phyloP scores from a whole-genome alignment of 2,888 invertebrate genomes.

The Cartodere bifasciata region DNA sequence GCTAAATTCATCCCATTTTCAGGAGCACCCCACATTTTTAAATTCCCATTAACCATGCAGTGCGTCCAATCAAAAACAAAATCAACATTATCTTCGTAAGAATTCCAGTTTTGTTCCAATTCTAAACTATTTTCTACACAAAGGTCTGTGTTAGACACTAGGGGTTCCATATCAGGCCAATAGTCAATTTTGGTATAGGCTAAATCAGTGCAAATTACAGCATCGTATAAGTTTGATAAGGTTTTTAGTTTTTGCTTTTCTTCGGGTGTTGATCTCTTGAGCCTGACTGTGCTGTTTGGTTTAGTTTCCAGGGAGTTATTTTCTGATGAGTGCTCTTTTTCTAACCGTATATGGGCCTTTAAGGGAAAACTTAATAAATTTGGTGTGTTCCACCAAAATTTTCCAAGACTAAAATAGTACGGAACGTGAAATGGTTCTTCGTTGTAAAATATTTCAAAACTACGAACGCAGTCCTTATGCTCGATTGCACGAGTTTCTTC shows the following conservation, averaged over 20 bases:
- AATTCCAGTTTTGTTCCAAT: conserved; percentile 25
- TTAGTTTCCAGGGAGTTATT: neutral
- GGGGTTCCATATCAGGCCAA: conserved; percentile 23
- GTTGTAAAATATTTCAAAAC: conserved; percentile 19
- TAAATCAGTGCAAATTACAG: conserved; percentile 22
- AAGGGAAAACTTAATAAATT: conserved; percentile 12
- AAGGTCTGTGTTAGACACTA: conserved; percentile 20
- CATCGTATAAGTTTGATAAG: conserved; percentile 18
- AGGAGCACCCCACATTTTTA: conserved; percentile 9
- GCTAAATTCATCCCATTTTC: conserved; percentile 18
- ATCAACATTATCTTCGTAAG: conserved; percentile 21
- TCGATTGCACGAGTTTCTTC: conserved; percentile 10
- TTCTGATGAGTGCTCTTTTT: neutral
- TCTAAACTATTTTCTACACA: conserved; percentile 35
- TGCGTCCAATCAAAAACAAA: conserved; percentile 29
- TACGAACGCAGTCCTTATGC: conserved; percentile 19
- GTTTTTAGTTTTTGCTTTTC: conserved; percentile 2
- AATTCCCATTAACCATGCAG: conserved; percentile 22
- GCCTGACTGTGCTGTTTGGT: neutral
- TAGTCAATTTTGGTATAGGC: conserved; percentile 17
- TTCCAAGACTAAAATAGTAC: conserved; percentile 20
- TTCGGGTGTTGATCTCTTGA: conserved; percentile 2
- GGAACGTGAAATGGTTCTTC: conserved; percentile 17
- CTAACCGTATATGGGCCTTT: neutral
- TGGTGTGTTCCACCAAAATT: conserved; percentile 30